Evolutionary conservation across 1,140 invertebrate genomes (phyloP), one percentile per base, ranked within the genome.

Genomic region (Leptinotarsa defecta): DNA sequence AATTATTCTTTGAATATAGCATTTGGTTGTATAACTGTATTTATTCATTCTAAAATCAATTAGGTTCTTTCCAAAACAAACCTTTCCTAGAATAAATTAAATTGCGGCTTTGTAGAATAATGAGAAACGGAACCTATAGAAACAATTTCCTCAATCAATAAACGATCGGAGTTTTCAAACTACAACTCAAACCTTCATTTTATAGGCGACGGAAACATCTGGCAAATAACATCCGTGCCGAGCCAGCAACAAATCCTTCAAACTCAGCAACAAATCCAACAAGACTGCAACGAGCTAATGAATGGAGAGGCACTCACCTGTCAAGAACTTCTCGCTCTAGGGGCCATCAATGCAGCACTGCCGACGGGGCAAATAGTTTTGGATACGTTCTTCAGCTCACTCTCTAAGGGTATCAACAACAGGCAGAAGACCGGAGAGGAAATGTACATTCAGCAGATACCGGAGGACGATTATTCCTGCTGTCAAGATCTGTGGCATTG

Each of bases 301-400:
- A 90, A 86, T 83, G 88, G 83, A 81, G 86, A 86, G 85, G 89
- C 90, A 13, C 93, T 96, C 90, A 96, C 95, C 2, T 97, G 95
- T 86, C 95, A 96, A 86, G 96, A 98, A 87, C 88, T 98, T 2
- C 88, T 98, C 62, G 95, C 95, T 48, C 88, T 97, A 34, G 95
- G 96, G 62, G 95, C 95, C 13, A 90, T 98, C 34, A 95, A 94
- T 79, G 95, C 96, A 1, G 94, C 95, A 2, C 85, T 97, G 74
- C 96, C 96, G 20, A 96, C 96, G 6, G 94, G 94, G 57, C 94
- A 95, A 86, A 90, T 94, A 48, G 93, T 93, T 4, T 86, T 95
- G 22, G 92, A 94, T 80, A 92, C 93, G 3, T 93, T 95, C 84
- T 92, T 95, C 80, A 91, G 91, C 82, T 93, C 94, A 34, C 87